Conservation (phyloP, 2,888 invertebrate genomes). For the Barypeithes pellucidus region DNA sequence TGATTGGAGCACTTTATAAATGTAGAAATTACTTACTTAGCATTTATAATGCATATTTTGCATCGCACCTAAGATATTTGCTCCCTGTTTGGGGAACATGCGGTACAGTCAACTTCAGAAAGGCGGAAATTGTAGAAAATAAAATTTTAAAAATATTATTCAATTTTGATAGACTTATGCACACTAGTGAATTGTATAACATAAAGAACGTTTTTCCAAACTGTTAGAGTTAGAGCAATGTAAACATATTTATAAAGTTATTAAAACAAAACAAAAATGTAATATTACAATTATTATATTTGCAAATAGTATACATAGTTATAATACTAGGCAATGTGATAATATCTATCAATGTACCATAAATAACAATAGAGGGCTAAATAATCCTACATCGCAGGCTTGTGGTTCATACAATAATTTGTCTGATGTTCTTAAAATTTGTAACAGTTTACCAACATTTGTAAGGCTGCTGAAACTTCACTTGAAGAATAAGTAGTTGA, state of each 20-base stretch:
- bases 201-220: background rate
- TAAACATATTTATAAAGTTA: constrained; percentile 1
- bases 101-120: background rate
- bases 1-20: constrained; percentile 11
- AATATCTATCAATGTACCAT: constrained; percentile 1
- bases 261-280: background rate
- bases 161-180: constrained; percentile 3
- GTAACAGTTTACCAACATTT: no score
- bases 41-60: constrained; percentile 6
- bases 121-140: constrained; percentile 8
- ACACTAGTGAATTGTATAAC: background rate
- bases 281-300: background rate
- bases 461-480: no score
- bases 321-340: constrained; percentile 3
- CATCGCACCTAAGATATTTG: constrained; percentile 7
- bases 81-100: constrained; percentile 13
- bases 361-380: no score
- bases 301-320: background rate
- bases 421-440: no score
- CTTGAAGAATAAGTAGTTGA: no score
- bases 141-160: constrained; percentile 21
- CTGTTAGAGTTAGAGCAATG: background rate
- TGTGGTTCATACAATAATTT: no score
- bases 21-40: constrained; percentile 8
- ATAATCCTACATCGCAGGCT: no score